Conservation (phyloP, 2,888 invertebrate genomes). For the Xestia rhomboidea region DNA sequence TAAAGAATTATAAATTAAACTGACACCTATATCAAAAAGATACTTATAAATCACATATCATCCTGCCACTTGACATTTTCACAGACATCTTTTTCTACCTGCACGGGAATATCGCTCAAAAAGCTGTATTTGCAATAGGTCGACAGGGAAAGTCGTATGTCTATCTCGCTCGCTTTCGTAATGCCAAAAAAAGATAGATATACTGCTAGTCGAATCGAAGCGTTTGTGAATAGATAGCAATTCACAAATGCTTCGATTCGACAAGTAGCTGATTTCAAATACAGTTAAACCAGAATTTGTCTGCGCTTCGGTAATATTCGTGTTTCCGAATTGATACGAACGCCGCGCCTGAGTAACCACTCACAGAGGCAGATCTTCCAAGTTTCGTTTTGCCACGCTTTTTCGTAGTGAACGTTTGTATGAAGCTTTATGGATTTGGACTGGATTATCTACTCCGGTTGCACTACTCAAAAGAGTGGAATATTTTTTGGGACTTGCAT, state of each 20-base stretch:
- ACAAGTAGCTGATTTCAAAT: not conserved
- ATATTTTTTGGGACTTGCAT: not conserved
- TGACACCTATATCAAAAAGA: slow-evolving; percentile 55
- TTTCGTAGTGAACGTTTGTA: not conserved
- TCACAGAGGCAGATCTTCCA: not conserved
- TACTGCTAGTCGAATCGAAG: too few species aligned
- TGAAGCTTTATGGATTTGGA: too few species aligned
- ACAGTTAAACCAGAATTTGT: not conserved
- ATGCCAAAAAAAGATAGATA: too few species aligned
- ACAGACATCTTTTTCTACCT: not conserved
- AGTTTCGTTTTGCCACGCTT: not conserved
- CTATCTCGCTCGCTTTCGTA: too few species aligned
- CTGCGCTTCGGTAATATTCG: not conserved
- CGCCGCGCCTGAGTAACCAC: not conserved
- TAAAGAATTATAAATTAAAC: slow-evolving; percentile 48
- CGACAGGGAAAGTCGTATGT: too few species aligned
- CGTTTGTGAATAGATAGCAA: too few species aligned
- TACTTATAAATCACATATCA: slow-evolving; percentile 60
- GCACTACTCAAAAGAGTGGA: not conserved
- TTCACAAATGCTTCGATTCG: too few species aligned
- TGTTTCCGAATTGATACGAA: not conserved
- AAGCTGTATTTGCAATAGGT: not conserved
- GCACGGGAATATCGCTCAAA: not conserved
- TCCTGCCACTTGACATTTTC: slow-evolving; percentile 38
- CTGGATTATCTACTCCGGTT: not conserved